Conservation (phyloP, 2,797 vertebrate genomes). For the Notolabrus celidotus region DNA sequence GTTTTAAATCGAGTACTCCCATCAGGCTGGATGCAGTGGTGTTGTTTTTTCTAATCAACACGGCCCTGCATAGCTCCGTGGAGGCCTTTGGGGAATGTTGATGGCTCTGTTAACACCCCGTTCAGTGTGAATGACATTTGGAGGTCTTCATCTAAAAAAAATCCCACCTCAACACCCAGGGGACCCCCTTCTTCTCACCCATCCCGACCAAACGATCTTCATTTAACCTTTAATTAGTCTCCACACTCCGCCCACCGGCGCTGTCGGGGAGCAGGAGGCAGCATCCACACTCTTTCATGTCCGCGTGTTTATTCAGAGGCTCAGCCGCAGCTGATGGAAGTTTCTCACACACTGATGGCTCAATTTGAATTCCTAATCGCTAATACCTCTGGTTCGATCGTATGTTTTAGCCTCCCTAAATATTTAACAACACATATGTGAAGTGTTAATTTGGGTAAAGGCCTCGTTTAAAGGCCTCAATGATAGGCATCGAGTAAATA, state of each 20-base stretch:
- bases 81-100: not conserved
- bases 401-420: not conserved
- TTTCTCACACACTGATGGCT: conserved; percentile 35
- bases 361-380: conserved; percentile 2
- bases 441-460: not conserved
- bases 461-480: not conserved
- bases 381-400: conserved; percentile 5
- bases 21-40: not conserved
- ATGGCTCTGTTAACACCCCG: conserved; percentile 55
- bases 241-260: conserved; percentile 57
- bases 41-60: conserved; percentile 40
- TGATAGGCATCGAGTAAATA: not conserved
- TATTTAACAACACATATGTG: not conserved
- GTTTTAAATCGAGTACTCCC: not conserved
- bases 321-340: conserved; percentile 45
- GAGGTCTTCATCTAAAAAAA: conserved; percentile 37
- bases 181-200: conserved; percentile 47
- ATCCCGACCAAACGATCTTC: conserved; percentile 64
- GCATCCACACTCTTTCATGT: conserved; percentile 67
- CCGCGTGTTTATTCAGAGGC: conserved; percentile 71
- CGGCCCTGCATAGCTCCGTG: not conserved
- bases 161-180: conserved; percentile 40
- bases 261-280: conserved; percentile 40
- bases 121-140: conserved; percentile 72
- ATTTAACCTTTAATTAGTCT: conserved; percentile 77